Evolutionary conservation across 2,797 vertebrate genomes (phyloP).

Genomic region (Gymnocypris eckloni): DNA sequence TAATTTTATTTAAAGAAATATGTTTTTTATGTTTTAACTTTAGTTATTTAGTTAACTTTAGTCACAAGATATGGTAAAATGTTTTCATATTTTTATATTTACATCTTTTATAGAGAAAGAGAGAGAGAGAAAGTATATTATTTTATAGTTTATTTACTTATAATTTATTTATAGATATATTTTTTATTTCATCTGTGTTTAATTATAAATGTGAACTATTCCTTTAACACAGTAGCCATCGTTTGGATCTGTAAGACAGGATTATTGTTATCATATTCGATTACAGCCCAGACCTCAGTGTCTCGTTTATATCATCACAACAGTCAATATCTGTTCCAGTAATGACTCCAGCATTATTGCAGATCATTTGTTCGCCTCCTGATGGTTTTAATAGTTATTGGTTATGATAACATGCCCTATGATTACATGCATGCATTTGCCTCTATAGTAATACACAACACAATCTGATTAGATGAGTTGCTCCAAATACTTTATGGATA

Average conservation of each 20-base stretch:
- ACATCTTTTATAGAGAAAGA: too few relatives aligned
- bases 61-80: neutral
- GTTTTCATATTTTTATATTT: too few relatives aligned
- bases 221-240: neutral
- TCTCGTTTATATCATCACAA: neutral
- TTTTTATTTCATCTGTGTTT: neutral
- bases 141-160: neutral
- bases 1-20: neutral
- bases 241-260: neutral
- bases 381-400: constrained; percentile 29
- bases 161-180: neutral
- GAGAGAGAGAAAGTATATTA: neutral
- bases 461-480: constrained; percentile 43
- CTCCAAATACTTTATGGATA: constrained; percentile 35
- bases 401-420: neutral
- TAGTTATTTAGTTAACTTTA: neutral
- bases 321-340: constrained; percentile 23
- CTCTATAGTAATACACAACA: constrained; percentile 14
- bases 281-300: neutral
- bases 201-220: neutral
- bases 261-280: neutral
- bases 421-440: constrained; percentile 33
- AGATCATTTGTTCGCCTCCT: constrained; percentile 21
- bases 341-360: constrained; percentile 31
- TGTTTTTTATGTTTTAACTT: neutral